A percentile compares a stretch with the other conserved stretches of the same genome.
These are phyloP conservation scores for Ceratina calcarata DNA, from an alignment of 1,140 invertebrate species.

Conservation along the genomic window DNA sequence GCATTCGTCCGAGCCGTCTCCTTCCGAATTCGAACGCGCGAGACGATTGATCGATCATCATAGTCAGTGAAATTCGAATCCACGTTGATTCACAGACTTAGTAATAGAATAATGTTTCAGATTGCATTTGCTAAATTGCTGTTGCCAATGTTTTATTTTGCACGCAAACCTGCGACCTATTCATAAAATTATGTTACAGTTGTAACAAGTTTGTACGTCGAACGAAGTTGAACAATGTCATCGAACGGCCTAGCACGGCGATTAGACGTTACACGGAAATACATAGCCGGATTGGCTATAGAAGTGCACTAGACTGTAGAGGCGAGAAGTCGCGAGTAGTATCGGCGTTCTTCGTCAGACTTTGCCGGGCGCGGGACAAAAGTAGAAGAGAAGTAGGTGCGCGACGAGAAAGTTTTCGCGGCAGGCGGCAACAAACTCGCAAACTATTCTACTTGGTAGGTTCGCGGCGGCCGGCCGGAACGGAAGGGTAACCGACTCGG, in stretches of 20 bases:
- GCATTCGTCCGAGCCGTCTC: constrained; percentile 52
- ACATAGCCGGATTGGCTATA: not conserved
- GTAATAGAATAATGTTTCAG: too few relatives aligned
- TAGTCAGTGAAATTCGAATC: not conserved
- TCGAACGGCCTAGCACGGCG: too few relatives aligned
- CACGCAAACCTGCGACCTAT: too few relatives aligned
- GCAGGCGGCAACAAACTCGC: constrained; percentile 9
- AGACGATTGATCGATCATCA: not conserved
- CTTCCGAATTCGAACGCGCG: not conserved
- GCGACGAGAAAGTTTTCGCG: constrained; percentile 29
- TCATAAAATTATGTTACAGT: too few relatives aligned
- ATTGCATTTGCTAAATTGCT: too few relatives aligned
- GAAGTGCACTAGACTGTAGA: not conserved
- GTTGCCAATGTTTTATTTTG: too few relatives aligned
- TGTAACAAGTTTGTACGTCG: too few relatives aligned
- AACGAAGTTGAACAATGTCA: not conserved
- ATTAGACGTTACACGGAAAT: not conserved
- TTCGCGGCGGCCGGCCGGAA: not conserved
- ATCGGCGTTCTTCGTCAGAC: constrained; percentile 9
- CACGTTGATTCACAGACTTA: too few relatives aligned
- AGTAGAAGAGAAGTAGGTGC: constrained; percentile 24
- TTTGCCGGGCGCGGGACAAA: not conserved
- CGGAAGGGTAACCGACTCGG: constrained; percentile 7
- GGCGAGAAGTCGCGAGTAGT: not conserved
- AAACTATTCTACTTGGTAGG: constrained; percentile 26